These are phyloP conservation scores for Orussus abietinus DNA, from an alignment of 1,140 invertebrate genomes.

Conservation along the genomic window DNA sequence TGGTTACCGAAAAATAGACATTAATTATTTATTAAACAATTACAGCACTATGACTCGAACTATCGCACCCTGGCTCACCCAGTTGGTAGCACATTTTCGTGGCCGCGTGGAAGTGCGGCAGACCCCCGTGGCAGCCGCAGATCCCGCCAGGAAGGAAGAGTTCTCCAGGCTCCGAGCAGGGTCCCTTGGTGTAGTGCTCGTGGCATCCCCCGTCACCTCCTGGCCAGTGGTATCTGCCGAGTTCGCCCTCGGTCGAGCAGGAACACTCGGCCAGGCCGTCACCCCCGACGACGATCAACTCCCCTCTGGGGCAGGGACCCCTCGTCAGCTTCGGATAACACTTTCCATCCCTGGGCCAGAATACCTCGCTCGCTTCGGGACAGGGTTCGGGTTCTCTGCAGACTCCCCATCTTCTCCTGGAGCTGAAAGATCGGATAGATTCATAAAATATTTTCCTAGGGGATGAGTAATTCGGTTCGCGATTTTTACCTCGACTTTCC, in stretches of 20 bases:
- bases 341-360: constrained; percentile 68
- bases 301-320: constrained; percentile 72
- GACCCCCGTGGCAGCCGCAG: constrained; percentile 65
- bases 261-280: constrained; percentile 61
- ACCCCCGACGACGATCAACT: constrained; percentile 58
- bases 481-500: constrained; percentile 30
- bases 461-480: constrained; percentile 5
- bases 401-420: constrained; percentile 60
- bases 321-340: constrained; percentile 66
- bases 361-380: constrained; percentile 58
- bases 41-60: constrained; percentile 1
- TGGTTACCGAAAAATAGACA: constrained; percentile 28
- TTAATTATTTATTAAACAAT: constrained; percentile 1
- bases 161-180: constrained; percentile 68
- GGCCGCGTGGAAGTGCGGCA: constrained; percentile 68
- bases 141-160: constrained; percentile 68
- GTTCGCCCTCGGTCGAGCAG: constrained; percentile 49
- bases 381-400: constrained; percentile 64
- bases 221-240: constrained; percentile 53
- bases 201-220: constrained; percentile 62
- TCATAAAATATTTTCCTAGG: background rate
- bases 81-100: constrained; percentile 71
- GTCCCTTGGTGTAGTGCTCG: constrained; percentile 72
- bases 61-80: constrained; percentile 53
- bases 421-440: constrained; percentile 28